These are phyloP conservation scores for Spilosoma lubricipeda DNA, from an alignment of 2,888 invertebrate genomes.

Conservation along the genomic window DNA sequence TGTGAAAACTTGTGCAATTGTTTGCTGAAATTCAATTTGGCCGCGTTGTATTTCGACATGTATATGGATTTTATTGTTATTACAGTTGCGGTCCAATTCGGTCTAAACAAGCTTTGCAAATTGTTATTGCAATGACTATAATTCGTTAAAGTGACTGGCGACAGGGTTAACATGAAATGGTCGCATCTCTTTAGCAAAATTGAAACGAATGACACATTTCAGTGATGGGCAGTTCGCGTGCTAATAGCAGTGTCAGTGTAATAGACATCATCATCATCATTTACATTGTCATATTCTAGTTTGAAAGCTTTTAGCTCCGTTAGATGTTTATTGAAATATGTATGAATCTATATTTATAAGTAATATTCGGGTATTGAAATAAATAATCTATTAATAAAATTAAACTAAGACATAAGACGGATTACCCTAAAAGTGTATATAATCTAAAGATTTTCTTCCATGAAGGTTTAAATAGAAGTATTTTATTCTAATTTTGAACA, in stretches of 20 bases:
- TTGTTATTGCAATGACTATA: slow-evolving; percentile 62
- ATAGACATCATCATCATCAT: slow-evolving; percentile 61
- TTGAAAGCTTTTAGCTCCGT: slow-evolving; percentile 46
- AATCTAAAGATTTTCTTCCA: background rate
- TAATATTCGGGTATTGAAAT: background rate
- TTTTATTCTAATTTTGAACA: background rate
- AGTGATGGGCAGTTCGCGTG: slow-evolving; percentile 75
- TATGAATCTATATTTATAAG: slow-evolving; percentile 19
- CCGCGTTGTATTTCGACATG: slow-evolving; percentile 62
- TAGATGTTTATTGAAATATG: slow-evolving; percentile 22
- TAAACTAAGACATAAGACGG: slow-evolving; percentile 15
- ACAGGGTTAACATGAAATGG: slow-evolving; percentile 58
- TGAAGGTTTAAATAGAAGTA: background rate
- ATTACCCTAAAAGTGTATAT: background rate
- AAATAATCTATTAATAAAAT: slow-evolving; percentile 22
- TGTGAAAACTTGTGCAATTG: slow-evolving; percentile 66
- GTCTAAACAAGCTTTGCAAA: slow-evolving; percentile 68
- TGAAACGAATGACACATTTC: slow-evolving; percentile 70
- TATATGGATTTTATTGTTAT: slow-evolving; percentile 67
- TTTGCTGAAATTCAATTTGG: slow-evolving; percentile 67
- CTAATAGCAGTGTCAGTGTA: slow-evolving; percentile 60
- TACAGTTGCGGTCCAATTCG: slow-evolving; percentile 70
- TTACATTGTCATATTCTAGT: slow-evolving; percentile 55
- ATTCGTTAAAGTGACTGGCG: slow-evolving; percentile 53
- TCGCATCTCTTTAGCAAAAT: slow-evolving; percentile 68